Evolutionary conservation across 2,888 invertebrate species (phyloP).

Genomic region (Digitonthophagus gazella): DNA sequence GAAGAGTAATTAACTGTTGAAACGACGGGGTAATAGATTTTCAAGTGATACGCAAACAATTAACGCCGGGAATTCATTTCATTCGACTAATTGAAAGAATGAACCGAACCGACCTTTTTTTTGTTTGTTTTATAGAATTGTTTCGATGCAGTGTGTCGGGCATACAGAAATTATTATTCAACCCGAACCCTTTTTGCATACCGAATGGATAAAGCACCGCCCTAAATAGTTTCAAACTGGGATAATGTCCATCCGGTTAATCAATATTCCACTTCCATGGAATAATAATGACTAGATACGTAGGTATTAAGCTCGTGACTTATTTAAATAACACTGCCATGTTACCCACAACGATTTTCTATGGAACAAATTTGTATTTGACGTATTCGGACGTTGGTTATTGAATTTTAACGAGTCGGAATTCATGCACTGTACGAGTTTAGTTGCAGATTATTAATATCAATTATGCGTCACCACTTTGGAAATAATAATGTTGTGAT

Average conservation of each 20-base stretch:
- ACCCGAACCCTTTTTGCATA: not conserved
- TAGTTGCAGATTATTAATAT: not conserved
- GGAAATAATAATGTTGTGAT: not conserved
- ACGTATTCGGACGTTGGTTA: not conserved
- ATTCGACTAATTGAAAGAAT: not conserved
- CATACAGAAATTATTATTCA: too few species aligned
- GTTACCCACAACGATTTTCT: not conserved
- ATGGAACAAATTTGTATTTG: not conserved
- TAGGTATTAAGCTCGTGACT: not conserved
- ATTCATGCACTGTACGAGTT: not conserved
- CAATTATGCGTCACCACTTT: not conserved
- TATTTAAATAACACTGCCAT: not conserved
- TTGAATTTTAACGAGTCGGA: not conserved
- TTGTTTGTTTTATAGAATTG: too few species aligned
- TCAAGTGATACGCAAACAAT: not conserved
- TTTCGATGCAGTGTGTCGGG: too few species aligned
- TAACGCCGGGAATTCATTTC: not conserved
- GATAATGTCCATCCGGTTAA: not conserved
- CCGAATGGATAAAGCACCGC: not conserved
- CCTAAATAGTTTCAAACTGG: not conserved
- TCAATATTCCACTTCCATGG: not conserved
- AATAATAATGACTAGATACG: not conserved
- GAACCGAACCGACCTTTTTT: too few species aligned
- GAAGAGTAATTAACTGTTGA: not conserved
- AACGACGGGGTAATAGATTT: not conserved